Percentiles rank a stretch among this genome's conserved stretches.
phyloP scores from a whole-genome alignment of 1,140 invertebrate species.

The Lasaia peninsularis region DNA sequence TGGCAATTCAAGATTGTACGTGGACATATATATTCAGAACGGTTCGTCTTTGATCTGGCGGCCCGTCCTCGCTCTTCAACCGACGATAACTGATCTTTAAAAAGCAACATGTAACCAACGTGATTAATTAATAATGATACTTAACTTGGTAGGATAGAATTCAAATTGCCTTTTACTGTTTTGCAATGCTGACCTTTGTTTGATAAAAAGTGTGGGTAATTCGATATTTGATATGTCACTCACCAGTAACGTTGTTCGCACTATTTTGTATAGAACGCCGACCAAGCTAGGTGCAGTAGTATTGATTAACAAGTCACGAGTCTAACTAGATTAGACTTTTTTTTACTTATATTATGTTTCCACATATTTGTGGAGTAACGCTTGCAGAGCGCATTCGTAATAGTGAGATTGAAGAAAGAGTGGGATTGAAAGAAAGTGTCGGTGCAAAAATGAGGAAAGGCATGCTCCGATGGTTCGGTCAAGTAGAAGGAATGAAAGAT shows the following conservation, averaged over 20 bases:
- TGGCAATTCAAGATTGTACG: conserved; percentile 48
- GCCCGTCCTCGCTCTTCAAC: conserved; percentile 34
- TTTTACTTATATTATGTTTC: background rate
- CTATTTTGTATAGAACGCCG: conserved; percentile 32
- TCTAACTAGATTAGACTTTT: too few relatives aligned
- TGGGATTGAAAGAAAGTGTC: too few relatives aligned
- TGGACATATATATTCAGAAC: conserved; percentile 55
- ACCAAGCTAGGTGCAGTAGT: conserved; percentile 1
- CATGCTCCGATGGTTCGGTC: too few relatives aligned
- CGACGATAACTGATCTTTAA: conserved; percentile 23
- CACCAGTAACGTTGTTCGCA: conserved; percentile 43
- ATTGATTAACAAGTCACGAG: background rate
- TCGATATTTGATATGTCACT: conserved; percentile 45
- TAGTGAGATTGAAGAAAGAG: too few relatives aligned
- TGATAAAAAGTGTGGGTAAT: conserved; percentile 27
- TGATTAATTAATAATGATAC: conserved; percentile 14
- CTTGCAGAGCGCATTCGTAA: too few relatives aligned
- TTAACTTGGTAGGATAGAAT: conserved; percentile 15
- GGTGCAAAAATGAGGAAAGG: too few relatives aligned
- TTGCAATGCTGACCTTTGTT: conserved; percentile 16
- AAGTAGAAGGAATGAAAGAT: too few relatives aligned
- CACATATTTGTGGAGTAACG: too few relatives aligned
- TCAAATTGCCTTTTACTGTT: conserved; percentile 6
- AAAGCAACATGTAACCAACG: conserved; percentile 22
- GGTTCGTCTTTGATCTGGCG: conserved; percentile 43